These are phyloP conservation scores for Corythucha ciliata DNA, from an alignment of 2,888 invertebrate species.

Conservation along the genomic window DNA sequence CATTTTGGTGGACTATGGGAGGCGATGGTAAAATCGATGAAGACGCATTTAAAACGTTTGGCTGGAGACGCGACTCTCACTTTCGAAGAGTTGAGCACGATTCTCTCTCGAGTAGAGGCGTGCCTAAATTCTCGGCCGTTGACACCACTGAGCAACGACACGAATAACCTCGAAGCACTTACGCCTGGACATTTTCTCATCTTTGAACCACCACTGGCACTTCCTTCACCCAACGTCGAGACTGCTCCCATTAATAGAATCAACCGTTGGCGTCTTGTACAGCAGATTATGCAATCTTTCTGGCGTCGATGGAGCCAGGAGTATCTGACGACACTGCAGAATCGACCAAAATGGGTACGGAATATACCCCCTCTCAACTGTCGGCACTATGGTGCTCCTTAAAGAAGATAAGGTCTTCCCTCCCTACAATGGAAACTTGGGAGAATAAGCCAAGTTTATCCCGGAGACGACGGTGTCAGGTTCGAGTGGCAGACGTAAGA, in stretches of 20 bases:
- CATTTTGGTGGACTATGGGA: slow-evolving; percentile 6
- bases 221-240: no score
- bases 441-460: background rate
- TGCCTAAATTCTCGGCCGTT: no score
- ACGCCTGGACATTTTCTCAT: no score
- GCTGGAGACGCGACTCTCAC: slow-evolving; percentile 2
- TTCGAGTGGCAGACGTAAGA: background rate
- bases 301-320: slow-evolving; percentile 11
- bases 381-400: background rate
- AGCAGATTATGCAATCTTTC: slow-evolving; percentile 2
- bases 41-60: background rate
- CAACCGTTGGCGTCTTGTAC: no score
- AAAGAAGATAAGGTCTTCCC: slow-evolving; percentile 1
- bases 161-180: no score
- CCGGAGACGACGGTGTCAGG: background rate
- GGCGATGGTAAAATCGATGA: slow-evolving; percentile 8
- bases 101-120: slow-evolving; percentile 19
- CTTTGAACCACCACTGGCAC: no score
- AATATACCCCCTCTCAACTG: background rate
- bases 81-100: slow-evolving; percentile 22
- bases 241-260: no score
- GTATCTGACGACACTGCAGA: slow-evolving; percentile 9
- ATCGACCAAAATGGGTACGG: background rate
- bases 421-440: slow-evolving; percentile 1
- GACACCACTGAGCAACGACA: no score